Evolutionary conservation across 1,140 invertebrate genomes (phyloP).

Genomic region (Matsumurasca onukii): DNA sequence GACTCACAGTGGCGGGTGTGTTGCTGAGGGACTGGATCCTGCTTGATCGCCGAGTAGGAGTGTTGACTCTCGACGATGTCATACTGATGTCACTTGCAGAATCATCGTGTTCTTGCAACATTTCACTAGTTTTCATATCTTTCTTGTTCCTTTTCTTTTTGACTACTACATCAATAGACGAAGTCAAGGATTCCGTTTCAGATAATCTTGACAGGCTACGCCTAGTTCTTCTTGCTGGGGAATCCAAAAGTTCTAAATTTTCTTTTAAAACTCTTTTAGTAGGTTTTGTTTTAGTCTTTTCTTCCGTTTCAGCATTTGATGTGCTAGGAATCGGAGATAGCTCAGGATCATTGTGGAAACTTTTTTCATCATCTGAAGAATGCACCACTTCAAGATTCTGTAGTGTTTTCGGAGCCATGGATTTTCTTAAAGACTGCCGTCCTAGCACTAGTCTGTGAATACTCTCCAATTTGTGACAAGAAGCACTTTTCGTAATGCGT

Average conservation of each 20-base stretch:
- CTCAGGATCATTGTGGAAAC: not conserved
- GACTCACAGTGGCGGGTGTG: too few relatives aligned
- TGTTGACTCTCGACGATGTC: too few relatives aligned
- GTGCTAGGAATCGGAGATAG: not conserved
- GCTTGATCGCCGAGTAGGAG: too few relatives aligned
- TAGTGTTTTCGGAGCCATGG: not conserved
- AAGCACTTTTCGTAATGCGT: not conserved
- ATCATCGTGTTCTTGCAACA: too few relatives aligned
- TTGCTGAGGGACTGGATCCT: too few relatives aligned
- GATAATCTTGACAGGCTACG: not conserved
- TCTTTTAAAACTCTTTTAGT: not conserved
- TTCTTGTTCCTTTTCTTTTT: not conserved
- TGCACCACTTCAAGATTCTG: not conserved
- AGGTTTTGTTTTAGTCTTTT: not conserved
- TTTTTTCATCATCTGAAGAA: not conserved
- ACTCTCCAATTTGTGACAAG: not conserved
- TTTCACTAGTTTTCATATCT: too few relatives aligned
- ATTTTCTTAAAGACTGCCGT: not conserved
- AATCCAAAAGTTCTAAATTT: not conserved
- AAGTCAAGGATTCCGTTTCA: slow-evolving; percentile 3
- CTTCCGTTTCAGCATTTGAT: not conserved
- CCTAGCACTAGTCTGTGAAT: not conserved
- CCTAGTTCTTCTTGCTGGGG: slow-evolving; percentile 4
- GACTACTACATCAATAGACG: not conserved
- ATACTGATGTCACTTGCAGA: too few relatives aligned